Evolutionary conservation across 2,113 vertebrate genomes (phyloP).

Genomic region (Nesoenas mayeri): DNA sequence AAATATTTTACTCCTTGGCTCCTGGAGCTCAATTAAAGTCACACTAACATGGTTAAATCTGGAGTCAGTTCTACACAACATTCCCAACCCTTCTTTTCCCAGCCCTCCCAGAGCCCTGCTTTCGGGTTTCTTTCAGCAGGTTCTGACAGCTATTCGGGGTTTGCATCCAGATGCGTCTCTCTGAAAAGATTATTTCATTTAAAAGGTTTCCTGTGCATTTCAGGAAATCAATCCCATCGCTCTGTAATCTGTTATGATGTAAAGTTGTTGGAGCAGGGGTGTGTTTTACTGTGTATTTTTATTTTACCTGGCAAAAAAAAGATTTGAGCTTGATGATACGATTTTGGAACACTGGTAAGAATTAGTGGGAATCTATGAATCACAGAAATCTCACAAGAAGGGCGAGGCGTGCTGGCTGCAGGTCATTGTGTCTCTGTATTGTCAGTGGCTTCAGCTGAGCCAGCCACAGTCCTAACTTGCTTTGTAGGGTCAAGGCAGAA

Average conservation of each 20-base stretch:
- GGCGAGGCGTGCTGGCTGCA: background rate
- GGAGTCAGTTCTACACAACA: background rate
- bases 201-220: background rate
- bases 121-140: background rate
- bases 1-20: background rate
- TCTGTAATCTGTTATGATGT: background rate
- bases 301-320: background rate
- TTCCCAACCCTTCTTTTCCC: background rate
- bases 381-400: background rate
- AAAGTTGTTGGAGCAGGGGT: background rate
- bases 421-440: background rate
- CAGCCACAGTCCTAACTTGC: background rate
- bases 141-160: background rate
- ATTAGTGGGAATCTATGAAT: background rate
- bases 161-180: background rate
- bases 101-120: background rate
- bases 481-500: background rate
- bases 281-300: background rate
- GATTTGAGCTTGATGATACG: background rate
- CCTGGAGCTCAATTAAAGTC: background rate
- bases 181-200: background rate
- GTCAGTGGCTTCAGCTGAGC: background rate
- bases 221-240: background rate
- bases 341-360: background rate
- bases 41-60: background rate